Percentiles rank a stretch among this genome's conserved stretches.
phyloP scores from a whole-genome alignment of 2,797 vertebrate genomes.

The Dicrostonyx torquatus region DNA sequence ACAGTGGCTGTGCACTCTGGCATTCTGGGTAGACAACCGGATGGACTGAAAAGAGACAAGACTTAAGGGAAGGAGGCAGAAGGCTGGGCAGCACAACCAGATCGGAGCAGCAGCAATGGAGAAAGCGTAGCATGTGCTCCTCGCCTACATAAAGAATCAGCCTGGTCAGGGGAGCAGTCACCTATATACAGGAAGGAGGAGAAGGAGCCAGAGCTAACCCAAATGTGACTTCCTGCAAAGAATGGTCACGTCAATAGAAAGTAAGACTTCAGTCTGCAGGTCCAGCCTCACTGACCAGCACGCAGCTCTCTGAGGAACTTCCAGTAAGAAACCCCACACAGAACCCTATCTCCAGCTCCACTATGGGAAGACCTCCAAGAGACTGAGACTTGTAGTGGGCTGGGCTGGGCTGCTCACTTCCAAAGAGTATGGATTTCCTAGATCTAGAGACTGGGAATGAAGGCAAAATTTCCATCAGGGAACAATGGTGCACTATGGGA shows the following conservation, averaged over 20 bases:
- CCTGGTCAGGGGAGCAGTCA: not conserved
- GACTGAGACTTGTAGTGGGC: not conserved
- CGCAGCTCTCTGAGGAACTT: not conserved
- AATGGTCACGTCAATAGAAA: not conserved
- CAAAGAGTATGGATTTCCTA: not conserved
- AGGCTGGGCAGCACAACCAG: not conserved
- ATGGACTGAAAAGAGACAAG: not conserved
- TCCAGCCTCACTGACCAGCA: not conserved
- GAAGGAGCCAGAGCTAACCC: not conserved
- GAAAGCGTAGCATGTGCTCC: not conserved
- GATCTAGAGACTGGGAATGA: not conserved
- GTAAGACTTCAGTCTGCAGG: slow-evolving; percentile 2
- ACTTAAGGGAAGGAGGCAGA: slow-evolving; percentile 4
- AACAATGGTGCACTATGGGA: not conserved
- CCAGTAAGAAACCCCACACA: not conserved
- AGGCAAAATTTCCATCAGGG: not conserved
- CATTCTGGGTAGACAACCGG: not conserved
- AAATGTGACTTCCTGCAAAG: not conserved
- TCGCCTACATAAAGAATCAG: not conserved
- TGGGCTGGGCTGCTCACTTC: not conserved
- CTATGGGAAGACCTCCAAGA: not conserved
- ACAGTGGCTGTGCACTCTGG: not conserved
- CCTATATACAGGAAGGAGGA: not conserved
- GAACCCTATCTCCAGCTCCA: slow-evolving; percentile 17
- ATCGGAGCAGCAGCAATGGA: not conserved